These are phyloP conservation scores for Hipposideros larvatus DNA, from an alignment of 2,797 vertebrate species.

Conservation along the genomic window DNA sequence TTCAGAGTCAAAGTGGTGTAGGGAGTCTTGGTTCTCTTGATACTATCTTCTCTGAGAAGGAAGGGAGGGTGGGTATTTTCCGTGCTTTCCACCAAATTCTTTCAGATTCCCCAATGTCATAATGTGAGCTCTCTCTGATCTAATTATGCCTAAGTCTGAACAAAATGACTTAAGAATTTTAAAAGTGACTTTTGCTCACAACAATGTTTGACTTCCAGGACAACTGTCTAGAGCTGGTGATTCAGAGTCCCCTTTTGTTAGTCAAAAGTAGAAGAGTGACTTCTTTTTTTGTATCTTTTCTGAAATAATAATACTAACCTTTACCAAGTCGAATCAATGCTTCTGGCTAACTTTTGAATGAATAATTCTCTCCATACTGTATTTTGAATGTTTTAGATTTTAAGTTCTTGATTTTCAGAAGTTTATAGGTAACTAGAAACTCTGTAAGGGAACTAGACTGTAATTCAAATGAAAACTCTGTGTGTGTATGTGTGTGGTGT, in stretches of 20 bases:
- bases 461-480: background rate
- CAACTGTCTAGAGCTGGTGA: background rate
- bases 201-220: background rate
- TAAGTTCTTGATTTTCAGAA: background rate
- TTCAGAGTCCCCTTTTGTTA: background rate
- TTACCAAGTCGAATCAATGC: background rate
- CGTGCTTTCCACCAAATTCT: background rate
- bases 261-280: background rate
- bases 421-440: background rate
- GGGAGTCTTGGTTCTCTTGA: background rate
- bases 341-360: background rate
- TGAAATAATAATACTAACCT: background rate
- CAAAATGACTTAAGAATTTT: background rate
- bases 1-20: background rate
- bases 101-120: too few relatives aligned
- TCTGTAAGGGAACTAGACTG: background rate
- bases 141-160: background rate
- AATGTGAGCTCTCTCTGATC: background rate
- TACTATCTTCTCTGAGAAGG: background rate
- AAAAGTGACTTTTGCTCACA: background rate
- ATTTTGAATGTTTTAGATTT: background rate
- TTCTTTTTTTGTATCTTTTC: background rate
- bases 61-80: background rate
- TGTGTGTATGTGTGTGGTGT: background rate
- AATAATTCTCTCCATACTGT: background rate